phyloP scores from a whole-genome alignment of 2,888 invertebrate genomes.

The Ophion costatus region DNA sequence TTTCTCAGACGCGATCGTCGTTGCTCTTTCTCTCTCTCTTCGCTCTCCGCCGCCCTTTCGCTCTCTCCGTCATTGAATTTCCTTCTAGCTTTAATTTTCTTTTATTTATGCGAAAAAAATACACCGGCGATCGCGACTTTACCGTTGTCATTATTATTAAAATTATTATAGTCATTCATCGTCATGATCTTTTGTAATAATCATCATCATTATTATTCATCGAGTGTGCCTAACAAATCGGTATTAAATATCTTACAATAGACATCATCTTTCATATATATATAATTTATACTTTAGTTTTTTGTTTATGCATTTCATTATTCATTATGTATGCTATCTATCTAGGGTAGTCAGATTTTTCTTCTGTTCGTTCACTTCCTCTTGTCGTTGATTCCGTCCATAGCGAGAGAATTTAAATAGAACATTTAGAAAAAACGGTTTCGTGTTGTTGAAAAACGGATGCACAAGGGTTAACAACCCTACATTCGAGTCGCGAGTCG shows the following conservation, averaged over 20 bases:
- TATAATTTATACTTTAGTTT: conserved; percentile 72
- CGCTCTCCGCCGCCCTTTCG: conserved; percentile 11
- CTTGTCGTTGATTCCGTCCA: conserved; percentile 72
- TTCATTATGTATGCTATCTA: conserved; percentile 79
- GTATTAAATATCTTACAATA: conserved; percentile 82
- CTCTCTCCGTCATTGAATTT: conserved; percentile 37
- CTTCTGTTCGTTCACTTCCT: conserved; percentile 72
- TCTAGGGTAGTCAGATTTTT: conserved; percentile 80
- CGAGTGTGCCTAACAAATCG: conserved; percentile 78
- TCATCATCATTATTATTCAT: conserved; percentile 70
- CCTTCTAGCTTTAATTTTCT: conserved; percentile 24
- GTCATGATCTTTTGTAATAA: conserved; percentile 51
- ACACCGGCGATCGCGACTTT: conserved; percentile 62
- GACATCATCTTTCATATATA: conserved; percentile 78
- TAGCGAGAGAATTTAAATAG: conserved; percentile 65
- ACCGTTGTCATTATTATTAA: conserved; percentile 66
- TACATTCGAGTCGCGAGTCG: conserved; percentile 68
- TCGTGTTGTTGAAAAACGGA: conserved; percentile 32
- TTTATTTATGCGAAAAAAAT: conserved; percentile 54
- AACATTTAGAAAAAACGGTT: background rate
- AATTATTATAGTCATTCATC: conserved; percentile 47
- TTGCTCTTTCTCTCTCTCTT: conserved; percentile 52
- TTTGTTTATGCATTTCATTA: conserved; percentile 71
- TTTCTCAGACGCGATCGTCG: conserved; percentile 67
- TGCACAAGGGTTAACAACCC: conserved; percentile 49